phyloP scores from a whole-genome alignment of 1,140 invertebrate genomes.

The Conus betulinus region DNA sequence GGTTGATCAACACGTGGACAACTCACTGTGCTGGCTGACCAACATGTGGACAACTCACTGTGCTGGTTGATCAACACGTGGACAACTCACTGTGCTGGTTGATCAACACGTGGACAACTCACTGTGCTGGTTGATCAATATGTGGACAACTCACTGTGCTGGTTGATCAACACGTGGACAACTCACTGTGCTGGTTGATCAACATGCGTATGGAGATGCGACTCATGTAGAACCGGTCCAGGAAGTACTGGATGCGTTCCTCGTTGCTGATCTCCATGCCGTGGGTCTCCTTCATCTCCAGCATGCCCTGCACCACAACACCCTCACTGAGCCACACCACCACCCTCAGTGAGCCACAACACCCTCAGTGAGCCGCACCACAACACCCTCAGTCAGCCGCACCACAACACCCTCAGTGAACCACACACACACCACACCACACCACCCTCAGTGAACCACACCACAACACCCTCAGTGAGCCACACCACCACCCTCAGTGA shows the following conservation, averaged over 20 bases:
- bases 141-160: too few species aligned
- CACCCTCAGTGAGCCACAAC: not conserved
- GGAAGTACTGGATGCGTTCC: conserved; percentile 97
- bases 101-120: conserved; percentile 77
- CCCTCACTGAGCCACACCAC: not conserved
- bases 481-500: too few species aligned
- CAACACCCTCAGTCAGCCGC: not conserved
- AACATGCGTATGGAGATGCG: conserved; percentile 98
- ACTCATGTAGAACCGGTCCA: conserved; percentile 98
- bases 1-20: too few species aligned
- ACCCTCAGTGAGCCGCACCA: not conserved
- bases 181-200: conserved; percentile 82
- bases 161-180: too few species aligned
- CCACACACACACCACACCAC: not conserved
- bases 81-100: too few species aligned
- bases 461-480: too few species aligned
- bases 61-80: too few species aligned
- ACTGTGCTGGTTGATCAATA: conserved; percentile 87
- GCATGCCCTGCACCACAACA: conserved; percentile 81
- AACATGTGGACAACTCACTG: too few species aligned
- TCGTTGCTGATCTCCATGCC: conserved; percentile 89
- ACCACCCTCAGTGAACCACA: not conserved
- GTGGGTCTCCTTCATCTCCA: conserved; percentile 96
- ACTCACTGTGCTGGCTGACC: conserved; percentile 92
- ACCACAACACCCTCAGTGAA: not conserved